Evolutionary conservation across 2,797 vertebrate species (phyloP), one percentile per base, ranked within the genome.

Genomic region (Gephyroberyx darwinii): DNA sequence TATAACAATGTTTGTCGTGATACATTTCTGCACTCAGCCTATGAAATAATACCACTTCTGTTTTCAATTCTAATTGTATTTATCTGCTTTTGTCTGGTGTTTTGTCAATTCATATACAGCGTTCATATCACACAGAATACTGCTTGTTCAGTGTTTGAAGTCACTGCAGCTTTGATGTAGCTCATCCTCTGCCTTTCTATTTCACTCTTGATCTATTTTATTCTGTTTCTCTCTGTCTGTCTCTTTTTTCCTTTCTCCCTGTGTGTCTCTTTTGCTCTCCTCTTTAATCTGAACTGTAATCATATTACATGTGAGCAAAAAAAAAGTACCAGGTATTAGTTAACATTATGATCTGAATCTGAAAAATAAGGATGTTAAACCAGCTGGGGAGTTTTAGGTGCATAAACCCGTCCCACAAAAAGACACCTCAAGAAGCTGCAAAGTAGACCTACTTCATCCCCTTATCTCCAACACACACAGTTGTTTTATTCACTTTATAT

Each of bases 401-500:
- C 51, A 39, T 48, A 63, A 65, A 55, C 54, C 68, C 67, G 66
- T 75, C 84, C 39, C 70, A 78, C 76, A 77, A 0, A 17, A 81
- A 72, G 60, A 70, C 60, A 74, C 70, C 78, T 82, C 68, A 74
- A 78, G 55, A 79, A 66, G 84, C 78, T 78, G 54, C 63, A 76
- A 69, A 78, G 63, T 52, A 71, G 45, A 72, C 61, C 61, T 71
- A 80, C 84, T 41, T 2, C 12, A 9, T 41, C 39, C 39, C 8
- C 39, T 90, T 90, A 90, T 90, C 87, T 88, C 71, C 14, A 55
- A 77, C 65, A 78, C 69, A 71, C 90, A 91, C 80, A 74, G 81
- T 90, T 88, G 73, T 80, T 22, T 86, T 79, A 80, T 86, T 85
- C 73, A 69, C 51, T 16, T 33, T 74, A 69, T 71, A 50, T 77